A percentile compares a stretch with the other conserved stretches of the same genome.
phyloP scores from a whole-genome alignment of 2,888 invertebrate species.

The Aporophyla nigra region DNA sequence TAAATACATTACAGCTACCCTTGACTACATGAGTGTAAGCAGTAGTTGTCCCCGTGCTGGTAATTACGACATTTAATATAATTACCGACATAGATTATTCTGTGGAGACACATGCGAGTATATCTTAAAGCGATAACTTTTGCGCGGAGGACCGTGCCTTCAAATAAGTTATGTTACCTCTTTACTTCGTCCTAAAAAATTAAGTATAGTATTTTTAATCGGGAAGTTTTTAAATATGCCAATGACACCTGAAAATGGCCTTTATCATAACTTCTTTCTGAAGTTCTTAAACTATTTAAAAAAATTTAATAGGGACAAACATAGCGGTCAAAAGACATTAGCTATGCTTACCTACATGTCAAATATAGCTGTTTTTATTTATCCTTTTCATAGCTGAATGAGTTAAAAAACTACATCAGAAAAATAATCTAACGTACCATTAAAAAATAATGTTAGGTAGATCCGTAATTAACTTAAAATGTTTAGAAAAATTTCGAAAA shows the following conservation, averaged over 20 bases:
- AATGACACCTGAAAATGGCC: neutral
- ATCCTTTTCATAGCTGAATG: neutral
- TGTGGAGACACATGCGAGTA: neutral
- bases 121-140: neutral
- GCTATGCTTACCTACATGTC: no score
- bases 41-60: conserved; percentile 35
- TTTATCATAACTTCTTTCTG: neutral
- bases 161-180: neutral
- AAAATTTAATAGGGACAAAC: neutral
- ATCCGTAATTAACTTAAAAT: neutral
- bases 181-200: neutral
- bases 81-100: conserved; percentile 31
- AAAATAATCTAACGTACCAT: neutral
- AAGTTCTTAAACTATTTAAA: neutral
- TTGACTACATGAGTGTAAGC: conserved; percentile 58
- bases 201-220: neutral
- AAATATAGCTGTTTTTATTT: neutral
- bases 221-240: neutral
- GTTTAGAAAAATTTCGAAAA: neutral
- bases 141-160: neutral
- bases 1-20: conserved; percentile 73
- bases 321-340: neutral
- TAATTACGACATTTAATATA: conserved; percentile 44
- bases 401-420: neutral
- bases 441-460: neutral